These are phyloP conservation scores for Drepanosiphum platanoidis DNA, from an alignment of 2,888 invertebrate genomes.

Conservation along the genomic window DNA sequence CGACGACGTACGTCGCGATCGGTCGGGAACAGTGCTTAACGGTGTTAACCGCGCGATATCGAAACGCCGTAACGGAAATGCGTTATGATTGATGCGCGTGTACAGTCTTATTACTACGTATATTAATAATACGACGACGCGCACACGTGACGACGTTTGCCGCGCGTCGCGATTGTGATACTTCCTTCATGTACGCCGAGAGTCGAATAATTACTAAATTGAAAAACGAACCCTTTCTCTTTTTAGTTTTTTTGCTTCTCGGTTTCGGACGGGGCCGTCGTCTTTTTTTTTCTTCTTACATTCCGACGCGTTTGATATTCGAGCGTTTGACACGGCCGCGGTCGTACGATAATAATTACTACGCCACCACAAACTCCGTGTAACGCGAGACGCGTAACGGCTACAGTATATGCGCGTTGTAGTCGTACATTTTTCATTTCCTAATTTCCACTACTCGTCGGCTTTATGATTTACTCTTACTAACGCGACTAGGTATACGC, in stretches of 20 bases:
- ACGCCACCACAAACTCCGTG: no score
- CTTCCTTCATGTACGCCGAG: background rate
- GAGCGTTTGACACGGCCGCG: conserved; percentile 8
- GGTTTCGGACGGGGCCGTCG: background rate
- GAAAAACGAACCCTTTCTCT: conserved; percentile 25
- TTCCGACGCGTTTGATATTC: background rate
- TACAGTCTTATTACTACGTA: no score
- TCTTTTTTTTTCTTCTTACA: background rate
- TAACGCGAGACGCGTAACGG: conserved; percentile 6
- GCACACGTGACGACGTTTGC: background rate
- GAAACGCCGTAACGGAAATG: no score
- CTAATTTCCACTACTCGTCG: background rate
- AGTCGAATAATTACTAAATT: background rate
- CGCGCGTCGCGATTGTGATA: background rate
- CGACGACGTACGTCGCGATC: no score
- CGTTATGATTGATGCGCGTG: background rate
- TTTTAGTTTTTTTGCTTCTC: no score
- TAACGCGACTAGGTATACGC: background rate
- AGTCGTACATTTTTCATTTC: conserved; percentile 3
- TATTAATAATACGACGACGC: background rate
- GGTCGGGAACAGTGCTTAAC: no score
- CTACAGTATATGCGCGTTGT: no score
- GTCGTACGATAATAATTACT: background rate
- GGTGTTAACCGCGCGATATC: no score
- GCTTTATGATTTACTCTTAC: background rate